Conservation (phyloP, 2,113 vertebrate genomes). For the Sula dactylatra region DNA sequence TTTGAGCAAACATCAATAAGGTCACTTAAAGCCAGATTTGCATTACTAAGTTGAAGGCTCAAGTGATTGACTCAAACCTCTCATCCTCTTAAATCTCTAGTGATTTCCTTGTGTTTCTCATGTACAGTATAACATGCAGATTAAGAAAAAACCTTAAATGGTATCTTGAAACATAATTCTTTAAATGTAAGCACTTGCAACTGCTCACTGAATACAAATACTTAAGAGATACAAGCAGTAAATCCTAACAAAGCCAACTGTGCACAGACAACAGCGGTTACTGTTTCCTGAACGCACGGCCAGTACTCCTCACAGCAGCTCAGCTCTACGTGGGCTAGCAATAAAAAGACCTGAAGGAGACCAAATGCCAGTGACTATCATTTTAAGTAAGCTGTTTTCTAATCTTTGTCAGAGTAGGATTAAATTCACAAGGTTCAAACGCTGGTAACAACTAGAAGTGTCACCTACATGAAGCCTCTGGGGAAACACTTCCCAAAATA, state of each 20-base stretch:
- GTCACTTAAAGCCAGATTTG: constrained; percentile 61
- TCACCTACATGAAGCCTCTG: neutral
- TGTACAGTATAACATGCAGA: constrained; percentile 7
- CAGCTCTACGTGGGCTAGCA: neutral
- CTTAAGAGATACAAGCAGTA: neutral
- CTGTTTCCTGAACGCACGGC: neutral
- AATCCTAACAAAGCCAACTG: neutral
- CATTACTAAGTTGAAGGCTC: constrained; percentile 53
- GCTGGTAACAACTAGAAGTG: neutral
- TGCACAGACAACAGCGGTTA: neutral
- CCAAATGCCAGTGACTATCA: neutral
- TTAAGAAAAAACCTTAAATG: neutral
- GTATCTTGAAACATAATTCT: neutral
- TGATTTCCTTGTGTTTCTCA: constrained; percentile 13
- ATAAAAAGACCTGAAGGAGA: neutral
- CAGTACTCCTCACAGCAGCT: neutral
- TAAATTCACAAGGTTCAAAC: neutral
- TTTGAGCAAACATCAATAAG: constrained; percentile 69
- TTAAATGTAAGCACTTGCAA: neutral
- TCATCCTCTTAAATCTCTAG: constrained; percentile 53
- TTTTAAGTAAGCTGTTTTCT: neutral
- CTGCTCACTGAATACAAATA: neutral
- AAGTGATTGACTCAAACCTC: constrained; percentile 61
- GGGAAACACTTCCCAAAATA: neutral
- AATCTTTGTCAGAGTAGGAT: neutral